These are phyloP conservation scores for Hipparchia sbordonii DNA, from an alignment of 2,888 invertebrate species.

Conservation along the genomic window DNA sequence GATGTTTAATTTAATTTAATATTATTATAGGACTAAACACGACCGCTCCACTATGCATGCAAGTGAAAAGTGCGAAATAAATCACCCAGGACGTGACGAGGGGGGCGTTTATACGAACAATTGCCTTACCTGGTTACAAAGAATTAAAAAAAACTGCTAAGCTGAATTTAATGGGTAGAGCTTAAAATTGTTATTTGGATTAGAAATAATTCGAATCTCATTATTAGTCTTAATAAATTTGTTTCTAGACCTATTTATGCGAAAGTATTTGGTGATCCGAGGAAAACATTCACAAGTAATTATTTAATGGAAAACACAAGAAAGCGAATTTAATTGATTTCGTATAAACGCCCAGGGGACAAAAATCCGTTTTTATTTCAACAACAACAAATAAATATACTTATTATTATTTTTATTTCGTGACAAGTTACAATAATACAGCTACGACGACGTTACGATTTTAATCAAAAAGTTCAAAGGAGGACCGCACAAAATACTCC, in stretches of 20 bases:
- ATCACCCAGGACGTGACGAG: slow-evolving; percentile 57
- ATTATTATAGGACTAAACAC: slow-evolving; percentile 40
- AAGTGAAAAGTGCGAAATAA: slow-evolving; percentile 67
- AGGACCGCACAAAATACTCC: not conserved
- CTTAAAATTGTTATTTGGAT: too few species aligned
- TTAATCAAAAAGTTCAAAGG: slow-evolving; percentile 66
- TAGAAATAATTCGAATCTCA: too few species aligned
- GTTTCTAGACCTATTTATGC: too few species aligned
- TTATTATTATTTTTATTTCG: slow-evolving; percentile 33
- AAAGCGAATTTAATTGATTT: slow-evolving; percentile 3
- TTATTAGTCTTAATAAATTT: too few species aligned
- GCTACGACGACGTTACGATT: slow-evolving; percentile 46
- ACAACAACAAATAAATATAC: slow-evolving; percentile 57
- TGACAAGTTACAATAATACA: slow-evolving; percentile 40
- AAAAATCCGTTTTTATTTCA: slow-evolving; percentile 49
- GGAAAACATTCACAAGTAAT: too few species aligned
- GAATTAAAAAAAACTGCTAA: too few species aligned
- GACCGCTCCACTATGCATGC: slow-evolving; percentile 64
- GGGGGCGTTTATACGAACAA: slow-evolving; percentile 18
- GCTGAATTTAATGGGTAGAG: too few species aligned
- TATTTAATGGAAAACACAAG: not conserved
- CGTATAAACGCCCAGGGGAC: slow-evolving; percentile 55
- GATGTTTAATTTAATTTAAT: slow-evolving; percentile 47
- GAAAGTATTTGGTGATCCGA: too few species aligned
- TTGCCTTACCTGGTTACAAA: not conserved